Percentiles rank a stretch among this genome's conserved stretches.
Evolutionary conservation across 2,888 invertebrate species (phyloP).

Genomic region (Sminthurinus aureus): DNA sequence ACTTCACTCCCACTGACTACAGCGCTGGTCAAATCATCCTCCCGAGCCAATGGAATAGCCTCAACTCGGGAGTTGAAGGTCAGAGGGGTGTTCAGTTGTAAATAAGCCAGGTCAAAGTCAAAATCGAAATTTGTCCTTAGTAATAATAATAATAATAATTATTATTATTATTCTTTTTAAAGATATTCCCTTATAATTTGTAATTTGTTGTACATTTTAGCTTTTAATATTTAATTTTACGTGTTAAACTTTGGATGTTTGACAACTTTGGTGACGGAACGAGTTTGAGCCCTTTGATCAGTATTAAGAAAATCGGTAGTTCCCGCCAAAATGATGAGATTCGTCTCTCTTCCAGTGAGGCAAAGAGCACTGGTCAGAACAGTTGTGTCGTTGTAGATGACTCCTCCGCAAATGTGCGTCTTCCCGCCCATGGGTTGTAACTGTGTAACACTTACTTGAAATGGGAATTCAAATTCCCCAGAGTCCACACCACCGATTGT

Average conservation of each 20-base stretch:
- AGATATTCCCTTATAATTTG: background rate
- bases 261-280: background rate
- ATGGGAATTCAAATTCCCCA: constrained; percentile 1
- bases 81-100: background rate
- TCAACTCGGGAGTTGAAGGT: background rate
- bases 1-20: background rate
- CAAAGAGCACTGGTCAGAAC: background rate
- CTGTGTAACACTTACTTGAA: background rate
- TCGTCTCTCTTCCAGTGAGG: background rate
- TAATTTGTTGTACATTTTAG: background rate
- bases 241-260: background rate
- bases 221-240: background rate
- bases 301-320: background rate
- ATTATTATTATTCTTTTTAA: no score
- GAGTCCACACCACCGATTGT: constrained; percentile 8
- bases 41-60: background rate
- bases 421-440: background rate
- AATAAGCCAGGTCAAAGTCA: constrained; percentile 3
- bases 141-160: no score
- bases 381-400: constrained; percentile 6
- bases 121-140: background rate
- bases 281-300: background rate
- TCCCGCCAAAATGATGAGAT: background rate
- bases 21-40: background rate
- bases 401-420: constrained; percentile 4